A percentile compares a stretch with the other conserved stretches of the same genome.
phyloP scores from a whole-genome alignment of 2,797 vertebrate species.

The Choloepus didactylus region DNA sequence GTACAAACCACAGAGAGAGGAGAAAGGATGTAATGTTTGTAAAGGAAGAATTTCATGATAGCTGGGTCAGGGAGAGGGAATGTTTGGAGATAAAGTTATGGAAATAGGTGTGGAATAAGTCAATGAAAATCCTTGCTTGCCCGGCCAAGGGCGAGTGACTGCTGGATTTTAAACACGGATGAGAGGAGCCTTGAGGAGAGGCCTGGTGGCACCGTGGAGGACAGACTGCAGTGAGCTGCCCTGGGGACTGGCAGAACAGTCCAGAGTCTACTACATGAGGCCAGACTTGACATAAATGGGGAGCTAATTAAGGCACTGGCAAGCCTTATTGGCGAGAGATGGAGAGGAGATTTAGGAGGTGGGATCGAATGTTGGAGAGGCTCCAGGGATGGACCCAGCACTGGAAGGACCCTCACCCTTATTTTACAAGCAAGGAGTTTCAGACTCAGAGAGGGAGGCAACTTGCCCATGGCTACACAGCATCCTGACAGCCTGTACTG shows the following conservation, averaged over 20 bases:
- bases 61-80: not conserved
- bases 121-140: not conserved
- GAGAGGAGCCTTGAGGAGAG: not conserved
- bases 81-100: slow-evolving; percentile 9
- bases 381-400: not conserved
- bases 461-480: not conserved
- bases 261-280: not conserved
- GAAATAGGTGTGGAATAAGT: slow-evolving; percentile 27
- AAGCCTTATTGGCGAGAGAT: not conserved
- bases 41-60: not conserved
- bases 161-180: not conserved
- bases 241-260: not conserved
- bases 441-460: not conserved
- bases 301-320: not conserved
- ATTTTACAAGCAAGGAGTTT: not conserved
- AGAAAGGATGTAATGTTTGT: not conserved
- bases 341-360: not conserved
- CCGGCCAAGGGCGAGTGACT: not conserved
- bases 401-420: not conserved
- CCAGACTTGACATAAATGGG: not conserved
- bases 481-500: not conserved
- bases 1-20: not conserved
- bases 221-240: not conserved
- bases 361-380: not conserved
- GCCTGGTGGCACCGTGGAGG: not conserved